Base-by-base conservation (phyloP, 1,140 invertebrate genomes). In the Conus betulinus region DNA sequence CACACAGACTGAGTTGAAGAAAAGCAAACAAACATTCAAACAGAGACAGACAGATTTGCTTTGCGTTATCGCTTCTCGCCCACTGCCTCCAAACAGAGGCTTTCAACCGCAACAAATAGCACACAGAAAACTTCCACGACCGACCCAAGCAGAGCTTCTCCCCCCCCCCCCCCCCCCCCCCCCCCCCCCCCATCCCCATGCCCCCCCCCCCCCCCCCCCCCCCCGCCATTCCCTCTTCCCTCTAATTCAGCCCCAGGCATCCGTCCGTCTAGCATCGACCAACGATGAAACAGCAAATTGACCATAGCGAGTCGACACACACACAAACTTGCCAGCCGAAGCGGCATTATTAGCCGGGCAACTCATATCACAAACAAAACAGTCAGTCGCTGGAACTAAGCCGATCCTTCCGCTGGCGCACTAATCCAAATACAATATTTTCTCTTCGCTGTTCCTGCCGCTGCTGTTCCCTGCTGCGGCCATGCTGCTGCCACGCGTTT, bases 351-450 rank as follows among this genome's bases (percentile, higher is more conserved):
- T 81, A 23, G 79, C 51, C 39, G 11, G 23, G 51, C 53, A 81
- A 81, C 51, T 81, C 79, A 81, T 81, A 81, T 81, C 79, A 51
- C 79, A 81, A 81, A 81, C 79, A 81, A 81, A 81, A 81, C 51
- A 81, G 79, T 81, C 79, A 53, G 39, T 51, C 79, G 15, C 51
- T 51, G 79, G 79, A 81, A 81, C 79, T 81, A 81, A 81, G 79
- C 82, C 82, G 53, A 84, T 67, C 82, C 25, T 84, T 84, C 82
- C 82, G 53, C 55, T n/a, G 3, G 55, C 52, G 20, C 82, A 83
- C 51, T 55, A 60, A 63, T 63, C 82, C 51, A 84, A 67, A 84
- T 60, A 84, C 57, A 84, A 84, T 84, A 84, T 84, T 84, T 84
- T 67, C 55, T 23, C 27, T 52, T 52, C 27, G 78, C 78, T 63